Conservation (phyloP, 2,888 invertebrate genomes). For the Drosophila lacicola region DNA sequence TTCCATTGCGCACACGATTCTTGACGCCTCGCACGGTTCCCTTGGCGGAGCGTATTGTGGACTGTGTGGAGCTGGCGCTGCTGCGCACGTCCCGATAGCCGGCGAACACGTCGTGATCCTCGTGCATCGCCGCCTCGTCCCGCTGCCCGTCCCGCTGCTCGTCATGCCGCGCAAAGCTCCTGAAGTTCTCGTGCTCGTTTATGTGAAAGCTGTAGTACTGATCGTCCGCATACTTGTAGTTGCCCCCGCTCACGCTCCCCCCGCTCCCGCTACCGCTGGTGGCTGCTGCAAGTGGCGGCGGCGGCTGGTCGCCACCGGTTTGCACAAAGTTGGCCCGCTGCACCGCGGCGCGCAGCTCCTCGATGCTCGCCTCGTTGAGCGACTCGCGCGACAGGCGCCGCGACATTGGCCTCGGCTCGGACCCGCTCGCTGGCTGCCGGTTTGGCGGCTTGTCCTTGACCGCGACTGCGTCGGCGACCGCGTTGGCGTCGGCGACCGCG, state of each 20-base stretch:
- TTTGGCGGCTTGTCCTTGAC: slow-evolving; percentile 54
- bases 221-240: slow-evolving; percentile 89
- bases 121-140: slow-evolving; percentile 34
- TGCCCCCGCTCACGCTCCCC: slow-evolving; percentile 39
- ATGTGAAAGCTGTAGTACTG: slow-evolving; percentile 94
- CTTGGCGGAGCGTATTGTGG: slow-evolving; percentile 95
- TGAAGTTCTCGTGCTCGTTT: slow-evolving; percentile 87
- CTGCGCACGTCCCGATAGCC: slow-evolving; percentile 90
- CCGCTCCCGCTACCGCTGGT: slow-evolving; percentile 1
- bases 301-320: slow-evolving; percentile 64
- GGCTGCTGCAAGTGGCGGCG: slow-evolving; percentile 14
- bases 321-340: slow-evolving; percentile 73
- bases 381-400: slow-evolving; percentile 62
- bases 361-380: slow-evolving; percentile 71
- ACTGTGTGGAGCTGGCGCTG: slow-evolving; percentile 86
- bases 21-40: slow-evolving; percentile 97
- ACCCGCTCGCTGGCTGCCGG: slow-evolving; percentile 15
- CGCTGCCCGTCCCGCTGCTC: slow-evolving; percentile 12
- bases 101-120: slow-evolving; percentile 90
- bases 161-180: slow-evolving; percentile 63
- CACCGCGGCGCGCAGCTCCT: slow-evolving; percentile 71
- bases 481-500: too few relatives aligned
- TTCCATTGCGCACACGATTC: slow-evolving; percentile 97
- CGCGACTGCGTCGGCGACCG: slow-evolving; percentile 6
- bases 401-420: not conserved